Evolutionary conservation across 2,888 invertebrate species (phyloP), one percentile per base, ranked within the genome.

Genomic region (Dusona sp.): DNA sequence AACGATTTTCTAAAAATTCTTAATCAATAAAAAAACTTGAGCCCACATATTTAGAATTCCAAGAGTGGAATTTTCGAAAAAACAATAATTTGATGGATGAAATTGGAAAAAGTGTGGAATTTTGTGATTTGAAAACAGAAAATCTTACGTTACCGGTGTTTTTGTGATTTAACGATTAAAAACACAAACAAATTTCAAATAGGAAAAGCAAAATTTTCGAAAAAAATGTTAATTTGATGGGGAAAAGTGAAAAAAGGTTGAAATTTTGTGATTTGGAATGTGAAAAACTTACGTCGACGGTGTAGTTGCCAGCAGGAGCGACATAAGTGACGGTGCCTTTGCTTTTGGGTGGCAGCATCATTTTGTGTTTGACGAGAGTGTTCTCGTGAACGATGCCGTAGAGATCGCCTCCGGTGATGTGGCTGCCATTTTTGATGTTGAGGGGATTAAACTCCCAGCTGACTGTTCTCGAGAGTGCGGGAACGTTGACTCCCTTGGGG

Each of bases 381-480:
- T 99, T 99, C 95, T 99, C 99, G 93, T 98, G 98, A 11, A 99
- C 99, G 84, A 98, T 95, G 90, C 98, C 99, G 94, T 98, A 99
- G 92, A 99, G 95, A 95, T 99, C 99, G 85, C 99, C 99, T 65
- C 99, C 99, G 79, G 99, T 99, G 89, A 99, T 97, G 95, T 99
- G 99, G 79, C 98, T 97, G n/a, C 99, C 99, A 90, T 96, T 95
- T 95, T 98, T 98, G 79, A 98, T 97, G 91, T 96, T 96, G 38
- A 96, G 93, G 0, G 99, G 98, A 92, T 96, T 96, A 95, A 99
- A 99, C 90, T 99, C 99, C 99, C 99, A 99, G 87, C 96, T 95
- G 81, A 95, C 94, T 1, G 96, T 96, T 78, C 98, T 96, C 9
- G 98, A 97, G 85, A 99, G 95, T 75, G 97, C 96, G n/a, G 99